Evolutionary conservation across 1,140 invertebrate species (phyloP).

Genomic region (Penaeus japonicus): DNA sequence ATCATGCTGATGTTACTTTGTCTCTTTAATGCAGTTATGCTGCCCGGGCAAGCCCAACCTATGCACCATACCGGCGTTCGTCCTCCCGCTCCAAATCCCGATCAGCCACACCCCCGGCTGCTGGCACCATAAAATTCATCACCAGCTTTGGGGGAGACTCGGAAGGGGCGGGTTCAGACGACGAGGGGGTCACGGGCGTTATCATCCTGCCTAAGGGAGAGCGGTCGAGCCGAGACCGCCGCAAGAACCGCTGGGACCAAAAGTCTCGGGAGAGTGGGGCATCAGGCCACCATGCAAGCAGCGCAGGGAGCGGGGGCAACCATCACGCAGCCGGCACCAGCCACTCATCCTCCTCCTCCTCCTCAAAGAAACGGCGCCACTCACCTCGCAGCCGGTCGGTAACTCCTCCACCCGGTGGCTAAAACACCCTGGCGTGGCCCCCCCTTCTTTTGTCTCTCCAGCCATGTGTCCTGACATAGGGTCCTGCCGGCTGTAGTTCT

Average conservation of each 20-base stretch:
- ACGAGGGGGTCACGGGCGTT: constrained; percentile 52
- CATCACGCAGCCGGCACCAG: constrained; percentile 6
- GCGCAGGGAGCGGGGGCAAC: constrained; percentile 22
- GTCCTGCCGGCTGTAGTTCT: constrained; percentile 16
- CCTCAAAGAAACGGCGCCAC: constrained; percentile 47
- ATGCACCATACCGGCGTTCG: constrained; percentile 67
- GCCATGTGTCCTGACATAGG: constrained; percentile 36
- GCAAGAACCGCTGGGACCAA: constrained; percentile 53
- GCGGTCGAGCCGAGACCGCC: constrained; percentile 14
- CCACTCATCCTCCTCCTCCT: constrained; percentile 36
- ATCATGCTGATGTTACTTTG: constrained; percentile 42
- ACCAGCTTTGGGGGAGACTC: constrained; percentile 90
- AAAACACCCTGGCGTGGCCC: constrained; percentile 46
- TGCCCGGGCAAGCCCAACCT: constrained; percentile 73
- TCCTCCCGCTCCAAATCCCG: constrained; percentile 74
- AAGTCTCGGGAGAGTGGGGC: constrained; percentile 16
- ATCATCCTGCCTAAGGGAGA: constrained; percentile 55
- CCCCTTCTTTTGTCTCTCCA: constrained; percentile 51
- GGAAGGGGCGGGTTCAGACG: constrained; percentile 61
- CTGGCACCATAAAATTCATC: constrained; percentile 86
- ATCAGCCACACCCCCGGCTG: constrained; percentile 69
- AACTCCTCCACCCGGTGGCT: constrained; percentile 43
- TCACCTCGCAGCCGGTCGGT: constrained; percentile 52
- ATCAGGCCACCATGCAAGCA: neutral
- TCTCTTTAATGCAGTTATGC: constrained; percentile 67